Conservation (phyloP, 2,888 invertebrate genomes). For the Nycteola revayana region DNA sequence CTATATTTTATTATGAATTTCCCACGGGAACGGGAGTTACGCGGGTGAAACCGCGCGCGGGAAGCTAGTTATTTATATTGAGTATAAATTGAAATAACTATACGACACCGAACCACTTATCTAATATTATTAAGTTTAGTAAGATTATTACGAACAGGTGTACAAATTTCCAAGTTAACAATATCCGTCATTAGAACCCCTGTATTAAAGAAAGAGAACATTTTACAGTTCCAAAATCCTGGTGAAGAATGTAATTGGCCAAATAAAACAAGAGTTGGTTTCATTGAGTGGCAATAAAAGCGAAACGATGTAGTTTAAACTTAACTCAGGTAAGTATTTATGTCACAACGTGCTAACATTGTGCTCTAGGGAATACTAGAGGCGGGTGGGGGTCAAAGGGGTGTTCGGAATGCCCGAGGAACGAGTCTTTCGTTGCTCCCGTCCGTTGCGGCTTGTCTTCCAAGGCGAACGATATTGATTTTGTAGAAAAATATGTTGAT, state of each 20-base stretch:
- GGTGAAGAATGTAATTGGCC: conserved; percentile 28
- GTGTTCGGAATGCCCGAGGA: conserved; percentile 49
- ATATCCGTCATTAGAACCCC: too few species aligned
- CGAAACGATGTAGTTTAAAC: conserved; percentile 61
- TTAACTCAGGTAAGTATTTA: conserved; percentile 70
- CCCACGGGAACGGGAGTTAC: too few species aligned
- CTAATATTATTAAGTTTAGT: too few species aligned
- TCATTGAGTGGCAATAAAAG: conserved; percentile 54
- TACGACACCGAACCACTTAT: too few species aligned
- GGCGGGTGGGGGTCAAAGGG: conserved; percentile 54
- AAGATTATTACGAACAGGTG: too few species aligned
- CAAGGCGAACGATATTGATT: conserved; percentile 58
- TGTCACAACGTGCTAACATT: conserved; percentile 66
- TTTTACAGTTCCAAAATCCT: too few species aligned
- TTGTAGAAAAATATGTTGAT: conserved; percentile 38
- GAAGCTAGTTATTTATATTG: too few species aligned
- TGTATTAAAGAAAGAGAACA: too few species aligned
- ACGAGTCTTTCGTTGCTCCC: conserved; percentile 42
- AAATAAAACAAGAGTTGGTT: conserved; percentile 38
- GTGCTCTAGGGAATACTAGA: conserved; percentile 54
- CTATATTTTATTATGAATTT: too few species aligned
- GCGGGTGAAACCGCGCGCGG: too few species aligned
- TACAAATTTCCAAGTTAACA: too few species aligned
- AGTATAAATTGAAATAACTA: too few species aligned
- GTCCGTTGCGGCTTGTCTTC: conserved; percentile 49